Conservation (phyloP, 2,113 vertebrate species). For the Morone chrysops region DNA sequence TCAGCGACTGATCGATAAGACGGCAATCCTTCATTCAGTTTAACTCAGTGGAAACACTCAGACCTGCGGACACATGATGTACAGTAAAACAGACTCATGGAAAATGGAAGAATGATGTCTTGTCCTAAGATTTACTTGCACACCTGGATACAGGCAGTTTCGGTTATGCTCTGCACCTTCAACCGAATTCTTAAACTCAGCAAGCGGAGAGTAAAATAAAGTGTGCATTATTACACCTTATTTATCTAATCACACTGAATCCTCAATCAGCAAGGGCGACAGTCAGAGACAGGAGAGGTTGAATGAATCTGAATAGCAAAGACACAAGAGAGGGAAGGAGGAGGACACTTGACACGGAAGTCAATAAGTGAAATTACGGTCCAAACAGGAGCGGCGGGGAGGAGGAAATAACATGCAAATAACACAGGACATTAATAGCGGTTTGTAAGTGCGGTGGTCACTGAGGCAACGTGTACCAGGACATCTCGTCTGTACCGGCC, state of each 20-base stretch:
- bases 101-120: not conserved
- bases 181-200: not conserved
- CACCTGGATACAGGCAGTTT: not conserved
- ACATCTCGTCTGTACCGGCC: not conserved
- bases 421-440: not conserved
- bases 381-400: conserved; percentile 6
- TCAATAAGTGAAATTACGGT: not conserved
- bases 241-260: not conserved
- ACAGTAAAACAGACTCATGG: not conserved
- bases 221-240: not conserved
- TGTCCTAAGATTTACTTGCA: not conserved
- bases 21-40: not conserved
- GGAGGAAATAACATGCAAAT: not conserved
- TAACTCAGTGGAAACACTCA: not conserved
- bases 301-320: not conserved
- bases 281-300: not conserved
- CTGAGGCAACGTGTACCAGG: not conserved
- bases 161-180: not conserved
- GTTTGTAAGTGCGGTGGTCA: not conserved
- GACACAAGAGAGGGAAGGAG: not conserved
- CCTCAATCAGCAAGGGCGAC: not conserved
- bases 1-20: not conserved
- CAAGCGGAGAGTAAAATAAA: not conserved
- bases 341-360: conserved; percentile 4
- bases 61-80: not conserved